A percentile compares a stretch with the other conserved stretches of the same genome.
Conservation (phyloP, 2,113 vertebrate species). For the Ciconia maguari region DNA sequence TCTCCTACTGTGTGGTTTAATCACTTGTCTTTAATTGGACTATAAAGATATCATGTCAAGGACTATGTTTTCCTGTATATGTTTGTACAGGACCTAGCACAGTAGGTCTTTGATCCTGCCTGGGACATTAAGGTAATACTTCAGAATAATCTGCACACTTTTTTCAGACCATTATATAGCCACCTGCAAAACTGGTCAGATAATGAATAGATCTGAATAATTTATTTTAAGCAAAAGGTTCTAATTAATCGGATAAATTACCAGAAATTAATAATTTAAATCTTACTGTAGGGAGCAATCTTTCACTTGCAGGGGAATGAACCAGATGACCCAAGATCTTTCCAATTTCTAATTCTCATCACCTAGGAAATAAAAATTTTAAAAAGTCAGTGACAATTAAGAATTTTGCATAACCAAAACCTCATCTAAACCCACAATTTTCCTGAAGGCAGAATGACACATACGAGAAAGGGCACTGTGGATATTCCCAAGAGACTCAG, state of each 20-base stretch:
- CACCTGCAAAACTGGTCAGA: not conserved
- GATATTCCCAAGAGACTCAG: not conserved
- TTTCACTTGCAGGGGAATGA: not conserved
- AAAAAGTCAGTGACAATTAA: not conserved
- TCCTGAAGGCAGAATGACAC: not conserved
- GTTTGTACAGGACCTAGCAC: not conserved
- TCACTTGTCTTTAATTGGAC: conserved; percentile 28
- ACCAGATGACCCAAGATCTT: not conserved
- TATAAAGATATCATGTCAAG: not conserved
- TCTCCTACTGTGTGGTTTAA: conserved; percentile 19
- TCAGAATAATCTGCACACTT: not conserved
- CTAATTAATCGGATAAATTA: conserved; percentile 55
- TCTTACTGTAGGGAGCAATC: not conserved
- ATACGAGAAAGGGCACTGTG: not conserved
- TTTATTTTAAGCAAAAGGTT: conserved; percentile 42
- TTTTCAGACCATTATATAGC: not conserved
- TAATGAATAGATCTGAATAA: conserved; percentile 49
- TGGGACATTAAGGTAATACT: not conserved
- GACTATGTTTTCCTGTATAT: not conserved
- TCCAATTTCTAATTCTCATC: not conserved
- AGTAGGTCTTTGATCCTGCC: not conserved
- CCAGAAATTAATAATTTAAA: conserved; percentile 53
- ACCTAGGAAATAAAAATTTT: conserved; percentile 12
- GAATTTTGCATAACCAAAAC: not conserved
- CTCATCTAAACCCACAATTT: not conserved